Conservation (phyloP, 2,888 invertebrate genomes). For the Apantesis nais region DNA sequence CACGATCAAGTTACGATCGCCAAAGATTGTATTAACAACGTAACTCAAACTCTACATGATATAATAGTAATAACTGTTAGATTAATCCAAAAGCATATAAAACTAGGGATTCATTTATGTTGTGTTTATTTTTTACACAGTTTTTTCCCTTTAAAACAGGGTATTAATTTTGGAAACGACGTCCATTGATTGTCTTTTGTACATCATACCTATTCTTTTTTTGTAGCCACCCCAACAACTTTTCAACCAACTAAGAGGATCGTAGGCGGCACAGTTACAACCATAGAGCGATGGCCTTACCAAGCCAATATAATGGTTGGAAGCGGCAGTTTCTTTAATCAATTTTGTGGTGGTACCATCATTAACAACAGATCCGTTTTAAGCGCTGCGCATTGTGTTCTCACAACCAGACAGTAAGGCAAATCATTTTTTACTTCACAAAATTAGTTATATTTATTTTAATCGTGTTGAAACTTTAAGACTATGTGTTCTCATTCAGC, state of each 20-base stretch:
- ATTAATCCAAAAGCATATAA: too few species aligned
- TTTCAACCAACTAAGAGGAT: neutral
- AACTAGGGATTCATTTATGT: too few species aligned
- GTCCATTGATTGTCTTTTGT: too few species aligned
- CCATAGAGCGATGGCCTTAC: constrained; percentile 46
- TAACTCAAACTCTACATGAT: too few species aligned
- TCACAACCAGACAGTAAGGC: neutral
- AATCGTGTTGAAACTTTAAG: constrained; percentile 8
- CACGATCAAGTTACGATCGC: too few species aligned
- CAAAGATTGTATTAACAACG: too few species aligned
- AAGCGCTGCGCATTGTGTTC: constrained; percentile 56
- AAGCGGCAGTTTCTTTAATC: constrained; percentile 29
- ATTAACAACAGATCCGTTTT: too few species aligned
- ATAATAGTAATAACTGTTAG: too few species aligned
- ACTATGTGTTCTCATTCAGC: neutral
- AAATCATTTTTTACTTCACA: neutral
- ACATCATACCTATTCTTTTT: neutral
- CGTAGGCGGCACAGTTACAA: neutral
- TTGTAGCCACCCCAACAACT: neutral
- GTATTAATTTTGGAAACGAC: too few species aligned
- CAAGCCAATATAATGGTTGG: constrained; percentile 41
- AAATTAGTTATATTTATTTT: neutral
- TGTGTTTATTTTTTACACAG: too few species aligned
- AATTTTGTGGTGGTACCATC: constrained; percentile 51
- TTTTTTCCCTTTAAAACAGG: too few species aligned